Evolutionary conservation across 2,113 vertebrate species (phyloP).

Genomic region (Microtus pennsylvanicus): DNA sequence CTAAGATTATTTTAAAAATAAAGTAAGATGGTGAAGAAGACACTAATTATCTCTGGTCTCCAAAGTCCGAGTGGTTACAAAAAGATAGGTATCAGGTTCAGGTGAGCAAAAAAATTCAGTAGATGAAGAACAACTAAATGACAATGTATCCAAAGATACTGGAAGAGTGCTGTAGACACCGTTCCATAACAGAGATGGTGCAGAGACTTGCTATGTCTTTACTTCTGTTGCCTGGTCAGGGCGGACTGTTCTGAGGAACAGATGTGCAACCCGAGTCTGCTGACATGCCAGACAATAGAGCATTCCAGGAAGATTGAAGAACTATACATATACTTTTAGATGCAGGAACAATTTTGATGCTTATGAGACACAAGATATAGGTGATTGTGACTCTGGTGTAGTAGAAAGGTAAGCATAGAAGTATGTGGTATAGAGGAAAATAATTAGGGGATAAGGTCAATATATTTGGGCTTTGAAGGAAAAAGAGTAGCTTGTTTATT

Average conservation of each 20-base stretch:
- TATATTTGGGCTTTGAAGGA: background rate
- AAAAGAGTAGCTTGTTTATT: background rate
- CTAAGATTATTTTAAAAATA: background rate
- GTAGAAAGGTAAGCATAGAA: background rate
- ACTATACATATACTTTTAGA: background rate
- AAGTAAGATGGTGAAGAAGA: background rate
- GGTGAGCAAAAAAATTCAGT: background rate
- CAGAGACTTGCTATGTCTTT: background rate
- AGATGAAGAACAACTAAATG: background rate
- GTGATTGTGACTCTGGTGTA: background rate
- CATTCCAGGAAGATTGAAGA: background rate
- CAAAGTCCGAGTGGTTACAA: background rate
- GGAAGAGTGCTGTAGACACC: background rate
- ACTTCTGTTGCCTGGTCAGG: background rate
- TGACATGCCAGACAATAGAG: fast-evolving
- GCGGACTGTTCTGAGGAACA: background rate
- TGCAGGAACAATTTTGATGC: background rate
- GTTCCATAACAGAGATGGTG: background rate
- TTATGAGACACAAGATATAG: too few species aligned
- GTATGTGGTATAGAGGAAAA: background rate
- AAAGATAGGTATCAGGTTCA: background rate
- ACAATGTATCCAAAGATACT: background rate
- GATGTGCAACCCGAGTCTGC: background rate
- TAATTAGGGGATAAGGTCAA: background rate
- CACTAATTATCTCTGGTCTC: background rate